phyloP scores from a whole-genome alignment of 2,113 vertebrate genomes.

The Chauna torquata region DNA sequence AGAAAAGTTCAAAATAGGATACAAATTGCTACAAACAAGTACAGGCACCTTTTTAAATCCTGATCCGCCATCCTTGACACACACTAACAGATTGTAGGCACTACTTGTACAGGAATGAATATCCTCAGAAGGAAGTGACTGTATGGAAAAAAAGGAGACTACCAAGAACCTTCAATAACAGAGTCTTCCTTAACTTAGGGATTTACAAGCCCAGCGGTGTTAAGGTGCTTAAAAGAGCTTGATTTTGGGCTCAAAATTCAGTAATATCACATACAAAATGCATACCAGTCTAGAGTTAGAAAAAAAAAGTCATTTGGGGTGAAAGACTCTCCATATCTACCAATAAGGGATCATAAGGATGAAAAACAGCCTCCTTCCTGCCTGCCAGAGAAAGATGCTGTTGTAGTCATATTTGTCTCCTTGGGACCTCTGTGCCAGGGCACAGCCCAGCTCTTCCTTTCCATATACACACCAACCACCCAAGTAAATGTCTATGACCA shows the following conservation, averaged over 20 bases:
- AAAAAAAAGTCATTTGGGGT: not conserved
- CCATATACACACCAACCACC: not conserved
- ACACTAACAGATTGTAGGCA: not conserved
- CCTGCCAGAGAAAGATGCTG: not conserved
- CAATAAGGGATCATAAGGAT: not conserved
- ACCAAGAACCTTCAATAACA: not conserved
- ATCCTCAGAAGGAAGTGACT: not conserved
- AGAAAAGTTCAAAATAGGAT: not conserved
- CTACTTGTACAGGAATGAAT: not conserved
- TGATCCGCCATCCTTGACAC: not conserved
- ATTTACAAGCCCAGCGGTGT: not conserved
- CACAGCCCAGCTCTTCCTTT: not conserved
- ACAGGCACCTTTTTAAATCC: not conserved
- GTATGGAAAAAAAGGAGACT: not conserved
- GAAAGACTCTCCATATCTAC: not conserved
- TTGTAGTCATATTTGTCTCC: not conserved
- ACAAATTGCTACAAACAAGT: not conserved
- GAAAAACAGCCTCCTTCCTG: not conserved
- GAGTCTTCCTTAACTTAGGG: not conserved
- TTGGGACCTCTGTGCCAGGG: not conserved
- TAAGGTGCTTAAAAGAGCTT: not conserved
- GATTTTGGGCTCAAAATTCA: not conserved
- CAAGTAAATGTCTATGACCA: not conserved
- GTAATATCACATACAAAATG: not conserved
- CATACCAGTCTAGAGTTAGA: not conserved